Conservation (phyloP, 1,140 invertebrate genomes). For the Calliopsis andreniformis region DNA sequence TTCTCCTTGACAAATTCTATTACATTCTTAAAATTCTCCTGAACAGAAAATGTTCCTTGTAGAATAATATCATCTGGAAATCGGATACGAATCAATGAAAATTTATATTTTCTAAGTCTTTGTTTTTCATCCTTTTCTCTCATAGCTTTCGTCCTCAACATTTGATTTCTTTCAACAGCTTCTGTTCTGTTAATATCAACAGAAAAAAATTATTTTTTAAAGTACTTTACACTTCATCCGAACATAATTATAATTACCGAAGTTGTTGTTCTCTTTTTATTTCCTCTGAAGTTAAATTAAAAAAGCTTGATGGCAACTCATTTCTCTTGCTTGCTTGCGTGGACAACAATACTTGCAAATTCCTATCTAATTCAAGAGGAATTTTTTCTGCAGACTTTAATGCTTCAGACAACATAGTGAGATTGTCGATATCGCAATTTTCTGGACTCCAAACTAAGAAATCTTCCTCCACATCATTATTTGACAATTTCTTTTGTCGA, state of each 20-base stretch:
- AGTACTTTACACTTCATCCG: neutral
- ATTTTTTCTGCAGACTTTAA: constrained; percentile 91
- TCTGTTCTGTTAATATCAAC: constrained; percentile 84
- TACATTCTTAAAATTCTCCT: constrained; percentile 87
- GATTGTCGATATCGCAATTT: constrained; percentile 77
- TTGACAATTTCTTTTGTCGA: constrained; percentile 81
- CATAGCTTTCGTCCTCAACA: constrained; percentile 96
- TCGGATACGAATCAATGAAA: constrained; percentile 90
- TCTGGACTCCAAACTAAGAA: constrained; percentile 85
- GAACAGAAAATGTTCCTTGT: constrained; percentile 92
- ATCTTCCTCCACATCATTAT: constrained; percentile 83
- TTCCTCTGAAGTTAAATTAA: constrained; percentile 89
- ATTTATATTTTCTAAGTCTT: constrained; percentile 92
- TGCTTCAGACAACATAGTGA: constrained; percentile 87
- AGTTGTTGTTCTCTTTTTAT: constrained; percentile 91
- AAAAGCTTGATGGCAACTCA: constrained; percentile 92
- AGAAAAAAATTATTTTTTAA: constrained; percentile 22
- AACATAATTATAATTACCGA: constrained; percentile 80
- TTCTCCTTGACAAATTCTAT: constrained; percentile 89
- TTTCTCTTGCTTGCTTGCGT: constrained; percentile 86
- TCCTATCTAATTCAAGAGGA: constrained; percentile 91
- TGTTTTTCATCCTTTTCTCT: constrained; percentile 91
- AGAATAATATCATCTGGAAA: constrained; percentile 94
- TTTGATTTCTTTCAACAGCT: constrained; percentile 89
- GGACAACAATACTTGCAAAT: constrained; percentile 91